A percentile compares a stretch with the other conserved stretches of the same genome.
phyloP scores from a whole-genome alignment of 2,888 invertebrate species.

The Limulus polyphemus region DNA sequence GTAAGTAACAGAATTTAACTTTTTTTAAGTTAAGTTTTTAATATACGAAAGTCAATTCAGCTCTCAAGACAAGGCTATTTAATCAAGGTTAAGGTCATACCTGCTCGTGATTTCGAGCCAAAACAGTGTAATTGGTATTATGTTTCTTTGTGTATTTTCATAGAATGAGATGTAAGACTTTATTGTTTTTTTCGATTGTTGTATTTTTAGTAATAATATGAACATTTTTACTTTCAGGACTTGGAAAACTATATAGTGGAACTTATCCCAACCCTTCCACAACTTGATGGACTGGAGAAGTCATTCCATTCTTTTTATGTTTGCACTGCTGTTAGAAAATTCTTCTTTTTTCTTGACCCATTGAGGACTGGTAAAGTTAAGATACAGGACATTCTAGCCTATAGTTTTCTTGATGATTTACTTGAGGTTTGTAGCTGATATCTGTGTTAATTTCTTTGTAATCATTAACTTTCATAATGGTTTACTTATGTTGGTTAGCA shows the following conservation, averaged over 20 bases:
- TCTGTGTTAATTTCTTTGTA: background rate
- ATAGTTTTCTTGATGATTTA: constrained; percentile 81
- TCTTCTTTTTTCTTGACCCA: constrained; percentile 89
- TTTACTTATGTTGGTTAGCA: too few relatives aligned
- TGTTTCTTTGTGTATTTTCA: background rate
- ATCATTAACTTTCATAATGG: constrained; percentile 4
- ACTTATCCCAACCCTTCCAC: constrained; percentile 78
- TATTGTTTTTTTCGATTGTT: constrained; percentile 3
- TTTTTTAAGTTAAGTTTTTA: background rate
- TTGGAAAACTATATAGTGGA: constrained; percentile 90
- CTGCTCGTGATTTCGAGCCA: too few relatives aligned
- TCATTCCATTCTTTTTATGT: constrained; percentile 93
- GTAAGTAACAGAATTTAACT: constrained; percentile 40
- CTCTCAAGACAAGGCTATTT: background rate
- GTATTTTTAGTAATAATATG: background rate
- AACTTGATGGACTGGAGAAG: constrained; percentile 75
- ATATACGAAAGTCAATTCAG: background rate
- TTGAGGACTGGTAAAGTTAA: constrained; percentile 72
- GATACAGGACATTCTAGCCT: constrained; percentile 80
- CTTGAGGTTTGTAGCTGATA: constrained; percentile 49
- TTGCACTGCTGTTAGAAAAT: constrained; percentile 88
- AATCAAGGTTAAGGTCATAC: background rate
- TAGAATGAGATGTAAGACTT: background rate
- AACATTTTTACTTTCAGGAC: constrained; percentile 49
- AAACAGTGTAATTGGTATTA: background rate